Evolutionary conservation across 2,888 invertebrate genomes (phyloP).

Genomic region (Diarsia mendica): DNA sequence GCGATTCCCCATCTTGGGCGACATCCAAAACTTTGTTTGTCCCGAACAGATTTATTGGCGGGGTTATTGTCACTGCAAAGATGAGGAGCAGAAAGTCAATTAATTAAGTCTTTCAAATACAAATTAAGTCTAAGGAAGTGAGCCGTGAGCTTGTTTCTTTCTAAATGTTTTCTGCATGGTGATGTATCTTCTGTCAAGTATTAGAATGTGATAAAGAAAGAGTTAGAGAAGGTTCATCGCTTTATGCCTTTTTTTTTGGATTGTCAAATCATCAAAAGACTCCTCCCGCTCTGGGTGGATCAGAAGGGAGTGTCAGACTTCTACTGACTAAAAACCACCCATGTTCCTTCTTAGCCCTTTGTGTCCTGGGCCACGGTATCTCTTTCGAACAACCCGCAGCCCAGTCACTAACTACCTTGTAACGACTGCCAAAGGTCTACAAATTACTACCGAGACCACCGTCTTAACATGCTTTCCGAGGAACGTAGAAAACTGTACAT

Average conservation of each 20-base stretch:
- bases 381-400: too few relatives aligned
- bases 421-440: neutral
- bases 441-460: neutral
- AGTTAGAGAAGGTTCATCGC: too few relatives aligned
- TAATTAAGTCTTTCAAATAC: neutral
- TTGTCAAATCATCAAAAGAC: too few relatives aligned
- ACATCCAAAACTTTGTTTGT: conserved; percentile 66
- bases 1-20: conserved; percentile 61
- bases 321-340: too few relatives aligned
- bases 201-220: too few relatives aligned
- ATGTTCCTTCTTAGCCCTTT: too few relatives aligned
- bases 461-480: neutral
- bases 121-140: neutral
- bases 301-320: too few relatives aligned
- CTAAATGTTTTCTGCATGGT: too few relatives aligned
- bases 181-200: too few relatives aligned
- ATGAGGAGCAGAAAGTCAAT: neutral
- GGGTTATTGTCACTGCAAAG: conserved; percentile 13
- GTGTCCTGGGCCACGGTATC: too few relatives aligned
- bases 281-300: too few relatives aligned
- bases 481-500: neutral
- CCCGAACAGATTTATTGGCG: conserved; percentile 58
- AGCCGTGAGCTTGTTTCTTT: neutral
- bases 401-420: neutral
- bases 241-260: too few relatives aligned